phyloP scores from a whole-genome alignment of 2,113 vertebrate species.

The Martes martes region DNA sequence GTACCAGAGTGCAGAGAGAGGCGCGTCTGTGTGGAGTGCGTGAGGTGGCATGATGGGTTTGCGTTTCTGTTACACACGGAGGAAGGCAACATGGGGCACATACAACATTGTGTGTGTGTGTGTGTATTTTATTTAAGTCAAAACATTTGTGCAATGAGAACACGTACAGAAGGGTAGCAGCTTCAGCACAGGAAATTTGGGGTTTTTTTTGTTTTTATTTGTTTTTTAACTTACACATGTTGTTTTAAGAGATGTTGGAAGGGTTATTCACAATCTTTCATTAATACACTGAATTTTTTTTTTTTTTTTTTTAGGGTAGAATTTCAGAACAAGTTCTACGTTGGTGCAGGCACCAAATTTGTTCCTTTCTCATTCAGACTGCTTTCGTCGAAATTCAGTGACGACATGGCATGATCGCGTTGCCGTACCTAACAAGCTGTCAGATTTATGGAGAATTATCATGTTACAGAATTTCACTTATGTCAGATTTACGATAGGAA shows the following conservation, averaged over 20 bases:
- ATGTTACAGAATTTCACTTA: conserved; percentile 62
- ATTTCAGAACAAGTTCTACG: conserved; percentile 98
- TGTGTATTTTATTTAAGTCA: neutral
- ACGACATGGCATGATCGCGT: conserved; percentile 81
- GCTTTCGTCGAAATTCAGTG: conserved; percentile 89
- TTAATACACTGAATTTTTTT: neutral
- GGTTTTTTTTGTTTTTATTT: neutral
- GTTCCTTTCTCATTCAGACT: conserved; percentile 93
- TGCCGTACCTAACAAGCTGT: conserved; percentile 46
- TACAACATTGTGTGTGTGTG: no score
- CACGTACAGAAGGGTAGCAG: neutral
- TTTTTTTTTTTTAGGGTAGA: conserved; percentile 90
- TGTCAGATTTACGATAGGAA: conserved; percentile 60
- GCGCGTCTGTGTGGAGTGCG: no score
- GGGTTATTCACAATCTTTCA: neutral
- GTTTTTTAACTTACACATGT: neutral
- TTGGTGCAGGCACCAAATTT: conserved; percentile 94
- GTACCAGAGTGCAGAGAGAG: neutral
- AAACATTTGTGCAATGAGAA: neutral
- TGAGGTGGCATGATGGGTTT: accelerated
- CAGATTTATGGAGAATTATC: conserved; percentile 65
- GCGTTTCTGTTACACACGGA: neutral
- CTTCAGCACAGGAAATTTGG: neutral
- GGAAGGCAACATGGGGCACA: neutral
- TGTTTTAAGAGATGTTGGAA: neutral